Evolutionary conservation across 2,113 vertebrate genomes (phyloP).

Genomic region (Otolemur garnettii): DNA sequence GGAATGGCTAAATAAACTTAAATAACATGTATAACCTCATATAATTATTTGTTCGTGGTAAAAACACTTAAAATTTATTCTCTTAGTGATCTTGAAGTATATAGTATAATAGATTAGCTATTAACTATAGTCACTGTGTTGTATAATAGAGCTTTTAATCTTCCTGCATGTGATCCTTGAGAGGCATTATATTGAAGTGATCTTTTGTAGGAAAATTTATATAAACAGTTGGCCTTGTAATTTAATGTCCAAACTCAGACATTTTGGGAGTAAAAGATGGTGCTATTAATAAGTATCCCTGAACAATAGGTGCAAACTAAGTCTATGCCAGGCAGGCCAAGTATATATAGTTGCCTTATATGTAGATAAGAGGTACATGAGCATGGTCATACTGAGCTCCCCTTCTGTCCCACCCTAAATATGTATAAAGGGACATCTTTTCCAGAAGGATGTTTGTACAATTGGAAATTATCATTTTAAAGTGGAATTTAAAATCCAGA

Average conservation of each 20-base stretch:
- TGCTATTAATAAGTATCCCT: neutral
- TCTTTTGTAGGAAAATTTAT: neutral
- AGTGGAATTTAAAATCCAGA: conserved; percentile 38
- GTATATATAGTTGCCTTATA: neutral
- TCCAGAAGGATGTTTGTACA: neutral
- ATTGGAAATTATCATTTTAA: conserved; percentile 25
- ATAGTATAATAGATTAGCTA: neutral
- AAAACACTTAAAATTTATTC: neutral
- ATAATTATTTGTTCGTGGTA: neutral
- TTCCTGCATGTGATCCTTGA: neutral
- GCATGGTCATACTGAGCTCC: neutral
- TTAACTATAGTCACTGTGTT: neutral
- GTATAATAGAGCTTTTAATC: neutral
- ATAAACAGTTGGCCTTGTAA: neutral
- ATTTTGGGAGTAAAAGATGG: neutral
- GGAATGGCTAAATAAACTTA: neutral
- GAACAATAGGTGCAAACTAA: neutral
- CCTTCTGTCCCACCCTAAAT: neutral
- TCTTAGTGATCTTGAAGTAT: neutral
- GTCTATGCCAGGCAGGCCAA: neutral
- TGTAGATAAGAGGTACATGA: neutral
- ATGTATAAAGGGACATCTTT: neutral
- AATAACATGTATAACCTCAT: neutral
- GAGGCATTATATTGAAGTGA: neutral
- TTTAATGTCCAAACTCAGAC: conserved; percentile 8